Evolutionary conservation across 64 coral and sea anemone genomes (phyloP).

Genomic region (Trachythela sp.): DNA sequence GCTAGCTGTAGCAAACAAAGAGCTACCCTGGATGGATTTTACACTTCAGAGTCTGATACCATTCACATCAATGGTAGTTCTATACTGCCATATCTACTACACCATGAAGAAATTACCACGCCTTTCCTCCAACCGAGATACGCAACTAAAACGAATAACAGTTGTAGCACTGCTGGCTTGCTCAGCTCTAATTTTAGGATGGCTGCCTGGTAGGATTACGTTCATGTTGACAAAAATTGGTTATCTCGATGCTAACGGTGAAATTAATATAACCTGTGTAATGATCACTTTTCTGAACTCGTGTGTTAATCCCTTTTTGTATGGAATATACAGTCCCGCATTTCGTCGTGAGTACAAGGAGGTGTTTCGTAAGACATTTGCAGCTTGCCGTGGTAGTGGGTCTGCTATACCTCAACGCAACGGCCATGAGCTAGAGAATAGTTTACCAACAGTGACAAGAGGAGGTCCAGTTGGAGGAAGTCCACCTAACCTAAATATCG

Average conservation of each 20-base stretch:
- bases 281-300: neutral
- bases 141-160: neutral
- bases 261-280: neutral
- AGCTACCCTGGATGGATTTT: neutral
- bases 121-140: neutral
- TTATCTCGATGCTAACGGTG: neutral
- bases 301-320: constrained; percentile 6
- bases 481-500: too few relatives aligned
- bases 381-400: neutral
- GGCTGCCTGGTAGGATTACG: neutral
- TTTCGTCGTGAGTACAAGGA: neutral
- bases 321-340: neutral
- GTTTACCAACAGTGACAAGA: too few relatives aligned
- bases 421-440: too few relatives aligned
- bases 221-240: neutral
- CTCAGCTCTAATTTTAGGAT: neutral
- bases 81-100: neutral
- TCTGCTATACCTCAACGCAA: too few relatives aligned
- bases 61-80: neutral
- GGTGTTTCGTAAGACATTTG: neutral
- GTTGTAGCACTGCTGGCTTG: neutral
- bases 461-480: too few relatives aligned
- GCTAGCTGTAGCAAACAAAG: neutral
- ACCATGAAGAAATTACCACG: neutral
- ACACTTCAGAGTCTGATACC: neutral